Evolutionary conservation across 2,113 vertebrate genomes (phyloP).

Genomic region (Nerophis ophidion): DNA sequence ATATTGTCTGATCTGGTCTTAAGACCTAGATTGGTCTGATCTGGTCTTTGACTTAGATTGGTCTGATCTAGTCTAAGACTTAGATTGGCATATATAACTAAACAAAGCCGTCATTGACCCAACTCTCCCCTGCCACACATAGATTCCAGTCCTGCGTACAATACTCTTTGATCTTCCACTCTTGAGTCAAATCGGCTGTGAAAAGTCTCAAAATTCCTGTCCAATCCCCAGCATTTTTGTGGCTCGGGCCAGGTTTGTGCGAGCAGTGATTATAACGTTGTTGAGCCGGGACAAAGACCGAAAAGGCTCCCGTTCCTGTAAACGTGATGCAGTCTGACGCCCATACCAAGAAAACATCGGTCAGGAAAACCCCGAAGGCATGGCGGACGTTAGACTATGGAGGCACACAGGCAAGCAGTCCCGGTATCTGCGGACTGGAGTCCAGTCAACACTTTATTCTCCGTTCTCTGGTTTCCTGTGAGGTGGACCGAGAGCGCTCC

Average conservation of each 20-base stretch:
- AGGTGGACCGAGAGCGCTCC: slow-evolving; percentile 32
- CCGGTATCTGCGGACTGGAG: slow-evolving; percentile 35
- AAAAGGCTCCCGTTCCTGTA: not conserved
- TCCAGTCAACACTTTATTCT: slow-evolving; percentile 43
- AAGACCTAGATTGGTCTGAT: too few species aligned
- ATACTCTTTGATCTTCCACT: too few species aligned
- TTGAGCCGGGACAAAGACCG: slow-evolving; percentile 30
- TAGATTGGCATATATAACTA: too few species aligned
- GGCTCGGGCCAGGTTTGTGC: slow-evolving; percentile 52
- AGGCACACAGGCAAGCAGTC: slow-evolving; percentile 6
- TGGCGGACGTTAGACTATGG: slow-evolving; percentile 18
- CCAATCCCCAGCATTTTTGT: slow-evolving; percentile 25
- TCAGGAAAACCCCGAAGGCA: slow-evolving; percentile 7
- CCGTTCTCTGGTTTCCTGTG: slow-evolving; percentile 54
- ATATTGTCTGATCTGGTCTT: too few species aligned
- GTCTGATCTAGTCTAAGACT: too few species aligned
- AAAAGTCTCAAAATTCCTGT: too few species aligned
- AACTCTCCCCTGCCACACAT: too few species aligned
- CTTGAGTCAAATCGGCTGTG: too few species aligned
- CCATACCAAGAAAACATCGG: slow-evolving; percentile 16
- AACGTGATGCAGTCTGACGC: not conserved
- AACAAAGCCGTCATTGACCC: too few species aligned
- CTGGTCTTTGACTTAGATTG: too few species aligned
- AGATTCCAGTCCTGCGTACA: too few species aligned
- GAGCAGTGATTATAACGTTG: slow-evolving; percentile 58